Percentiles rank a stretch among this genome's conserved stretches.
Conservation (phyloP, 2,888 invertebrate genomes). For the Dryococelus australis region DNA sequence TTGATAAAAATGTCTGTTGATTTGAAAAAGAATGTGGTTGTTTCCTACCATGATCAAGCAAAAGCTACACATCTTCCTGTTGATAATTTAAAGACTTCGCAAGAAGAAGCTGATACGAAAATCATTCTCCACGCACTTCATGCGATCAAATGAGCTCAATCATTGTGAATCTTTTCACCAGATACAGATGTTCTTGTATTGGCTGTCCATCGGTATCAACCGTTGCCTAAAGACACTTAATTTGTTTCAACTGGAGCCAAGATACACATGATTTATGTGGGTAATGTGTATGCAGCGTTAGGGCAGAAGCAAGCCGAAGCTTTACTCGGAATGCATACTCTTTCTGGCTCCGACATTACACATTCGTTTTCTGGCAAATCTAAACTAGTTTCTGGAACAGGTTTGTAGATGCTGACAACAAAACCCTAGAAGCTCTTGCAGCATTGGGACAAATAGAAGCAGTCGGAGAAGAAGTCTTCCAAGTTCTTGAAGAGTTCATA, state of each 20-base stretch:
- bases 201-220: too few species aligned
- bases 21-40: too few species aligned
- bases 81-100: not conserved
- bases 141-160: not conserved
- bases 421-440: not conserved
- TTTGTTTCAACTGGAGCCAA: too few species aligned
- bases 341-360: not conserved
- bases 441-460: not conserved
- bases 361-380: not conserved
- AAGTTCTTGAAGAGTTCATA: not conserved
- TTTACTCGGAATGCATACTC: not conserved
- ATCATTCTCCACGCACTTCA: too few species aligned
- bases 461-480: not conserved
- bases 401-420: not conserved
- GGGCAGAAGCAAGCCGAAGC: not conserved
- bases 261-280: too few species aligned
- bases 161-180: not conserved
- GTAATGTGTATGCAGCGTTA: too few species aligned
- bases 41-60: not conserved
- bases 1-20: too few species aligned
- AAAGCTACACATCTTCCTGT: not conserved
- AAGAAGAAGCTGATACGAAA: not conserved
- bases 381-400: not conserved
- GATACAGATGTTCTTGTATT: too few species aligned
- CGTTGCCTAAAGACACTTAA: too few species aligned